These are phyloP conservation scores for Amiota minor DNA, from an alignment of 2,888 invertebrate genomes.

Conservation along the genomic window DNA sequence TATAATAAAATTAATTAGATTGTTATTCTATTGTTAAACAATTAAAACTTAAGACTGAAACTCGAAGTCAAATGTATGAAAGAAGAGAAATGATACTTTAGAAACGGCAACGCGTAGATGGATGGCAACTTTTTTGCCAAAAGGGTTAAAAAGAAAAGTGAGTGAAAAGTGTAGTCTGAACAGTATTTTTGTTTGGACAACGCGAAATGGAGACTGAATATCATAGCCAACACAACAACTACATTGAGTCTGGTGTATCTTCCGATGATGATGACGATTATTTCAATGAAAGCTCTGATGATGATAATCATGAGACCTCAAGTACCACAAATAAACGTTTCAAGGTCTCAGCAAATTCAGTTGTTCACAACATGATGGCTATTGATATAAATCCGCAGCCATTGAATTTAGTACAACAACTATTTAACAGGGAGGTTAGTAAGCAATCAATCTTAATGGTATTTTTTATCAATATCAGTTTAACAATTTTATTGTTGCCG, in stretches of 20 bases:
- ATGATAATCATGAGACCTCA: constrained; percentile 49
- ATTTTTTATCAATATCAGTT: not conserved
- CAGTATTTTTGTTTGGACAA: not conserved
- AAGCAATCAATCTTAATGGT: not conserved
- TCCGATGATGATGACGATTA: constrained; percentile 63
- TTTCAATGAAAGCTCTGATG: constrained; percentile 66
- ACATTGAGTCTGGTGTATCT: constrained; percentile 61
- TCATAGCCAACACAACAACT: constrained; percentile 43
- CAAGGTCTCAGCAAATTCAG: not conserved
- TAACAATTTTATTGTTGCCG: not conserved
- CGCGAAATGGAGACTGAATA: constrained; percentile 61
- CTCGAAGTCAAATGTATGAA: not conserved
- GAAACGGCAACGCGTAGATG: not conserved
- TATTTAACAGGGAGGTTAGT: constrained; percentile 67
- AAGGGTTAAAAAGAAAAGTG: constrained; percentile 5
- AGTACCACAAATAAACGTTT: not conserved
- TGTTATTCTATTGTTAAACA: too few species aligned
- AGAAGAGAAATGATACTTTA: not conserved
- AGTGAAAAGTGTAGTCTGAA: constrained; percentile 53
- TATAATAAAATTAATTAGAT: too few species aligned
- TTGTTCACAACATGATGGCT: not conserved
- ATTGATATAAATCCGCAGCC: constrained; percentile 38
- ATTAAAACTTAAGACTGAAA: not conserved
- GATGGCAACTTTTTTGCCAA: constrained; percentile 1
- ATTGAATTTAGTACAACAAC: constrained; percentile 62